These are phyloP conservation scores for Lasioglossum calceatum DNA, from an alignment of 2,888 invertebrate species.

Conservation along the genomic window DNA sequence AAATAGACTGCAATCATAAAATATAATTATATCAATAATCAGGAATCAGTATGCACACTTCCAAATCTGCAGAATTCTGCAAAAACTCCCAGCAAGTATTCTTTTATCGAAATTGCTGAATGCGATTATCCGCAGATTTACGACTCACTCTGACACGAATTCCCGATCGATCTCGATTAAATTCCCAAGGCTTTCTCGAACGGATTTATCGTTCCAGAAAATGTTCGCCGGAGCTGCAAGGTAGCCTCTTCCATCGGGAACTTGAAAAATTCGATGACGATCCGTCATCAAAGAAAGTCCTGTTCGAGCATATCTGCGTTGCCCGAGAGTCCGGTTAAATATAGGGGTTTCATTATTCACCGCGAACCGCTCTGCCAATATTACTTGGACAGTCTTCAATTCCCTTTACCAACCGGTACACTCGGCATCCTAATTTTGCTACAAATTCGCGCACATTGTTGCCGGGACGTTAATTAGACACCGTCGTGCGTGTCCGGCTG, in stretches of 20 bases:
- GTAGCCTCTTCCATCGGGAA: neutral
- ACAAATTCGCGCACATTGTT: constrained; percentile 56
- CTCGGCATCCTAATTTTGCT: constrained; percentile 56
- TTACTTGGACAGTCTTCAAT: constrained; percentile 59
- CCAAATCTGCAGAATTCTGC: neutral
- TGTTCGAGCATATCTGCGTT: constrained; percentile 33
- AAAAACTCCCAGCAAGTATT: neutral
- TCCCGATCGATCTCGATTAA: neutral
- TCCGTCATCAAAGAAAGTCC: constrained; percentile 35
- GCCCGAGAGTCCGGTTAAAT: constrained; percentile 38
- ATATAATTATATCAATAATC: too few relatives aligned
- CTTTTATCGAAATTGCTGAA: neutral
- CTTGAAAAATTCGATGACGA: neutral
- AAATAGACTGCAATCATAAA: too few relatives aligned
- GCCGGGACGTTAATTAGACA: constrained; percentile 26
- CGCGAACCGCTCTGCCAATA: constrained; percentile 52
- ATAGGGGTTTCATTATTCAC: constrained; percentile 54
- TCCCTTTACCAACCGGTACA: constrained; percentile 45
- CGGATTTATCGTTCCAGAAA: neutral
- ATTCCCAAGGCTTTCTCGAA: neutral
- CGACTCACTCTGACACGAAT: neutral
- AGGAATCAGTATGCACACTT: too few relatives aligned
- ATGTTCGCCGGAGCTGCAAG: neutral
- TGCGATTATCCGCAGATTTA: too few relatives aligned
- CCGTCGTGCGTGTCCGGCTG: neutral